Percentiles rank a stretch among this genome's conserved stretches.
Conservation (phyloP, 2,888 invertebrate species). For the Shargacucullia verbasci region DNA sequence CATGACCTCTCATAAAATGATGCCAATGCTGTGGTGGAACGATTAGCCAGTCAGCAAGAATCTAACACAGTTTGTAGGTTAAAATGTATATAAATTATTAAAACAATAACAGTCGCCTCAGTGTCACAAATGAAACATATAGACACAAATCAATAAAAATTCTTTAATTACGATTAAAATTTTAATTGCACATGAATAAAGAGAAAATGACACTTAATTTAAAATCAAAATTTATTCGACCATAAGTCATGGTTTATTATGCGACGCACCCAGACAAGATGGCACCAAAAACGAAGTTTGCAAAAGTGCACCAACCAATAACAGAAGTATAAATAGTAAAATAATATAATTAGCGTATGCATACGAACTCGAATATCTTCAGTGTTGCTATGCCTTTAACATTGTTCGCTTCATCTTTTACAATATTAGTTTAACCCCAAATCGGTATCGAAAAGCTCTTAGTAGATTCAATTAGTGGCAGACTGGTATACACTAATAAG, state of each 20-base stretch:
- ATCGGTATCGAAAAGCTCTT: slow-evolving; percentile 17
- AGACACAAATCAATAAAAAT: not conserved
- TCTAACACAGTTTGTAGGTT: too few relatives aligned
- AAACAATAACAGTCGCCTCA: not conserved
- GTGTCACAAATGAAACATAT: not conserved
- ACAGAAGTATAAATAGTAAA: not conserved
- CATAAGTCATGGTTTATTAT: not conserved
- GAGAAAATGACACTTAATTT: slow-evolving; percentile 4
- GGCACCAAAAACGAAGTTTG: slow-evolving; percentile 1
- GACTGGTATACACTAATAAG: slow-evolving; percentile 27
- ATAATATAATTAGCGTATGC: slow-evolving; percentile 14
- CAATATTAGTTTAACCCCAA: slow-evolving; percentile 23
- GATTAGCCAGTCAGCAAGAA: too few relatives aligned
- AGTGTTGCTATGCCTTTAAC: slow-evolving; percentile 11
- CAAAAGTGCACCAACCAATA: slow-evolving; percentile 5
- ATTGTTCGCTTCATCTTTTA: slow-evolving; percentile 14
- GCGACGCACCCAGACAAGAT: not conserved
- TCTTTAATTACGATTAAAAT: slow-evolving; percentile 11
- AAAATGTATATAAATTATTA: too few relatives aligned
- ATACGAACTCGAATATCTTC: slow-evolving; percentile 3
- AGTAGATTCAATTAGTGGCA: slow-evolving; percentile 32
- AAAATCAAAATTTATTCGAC: slow-evolving; percentile 4
- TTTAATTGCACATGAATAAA: slow-evolving; percentile 3
- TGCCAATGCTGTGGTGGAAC: too few relatives aligned
- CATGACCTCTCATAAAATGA: too few relatives aligned